Conservation (phyloP, 2,797 vertebrate genomes). For the Iguana delicatissima region DNA sequence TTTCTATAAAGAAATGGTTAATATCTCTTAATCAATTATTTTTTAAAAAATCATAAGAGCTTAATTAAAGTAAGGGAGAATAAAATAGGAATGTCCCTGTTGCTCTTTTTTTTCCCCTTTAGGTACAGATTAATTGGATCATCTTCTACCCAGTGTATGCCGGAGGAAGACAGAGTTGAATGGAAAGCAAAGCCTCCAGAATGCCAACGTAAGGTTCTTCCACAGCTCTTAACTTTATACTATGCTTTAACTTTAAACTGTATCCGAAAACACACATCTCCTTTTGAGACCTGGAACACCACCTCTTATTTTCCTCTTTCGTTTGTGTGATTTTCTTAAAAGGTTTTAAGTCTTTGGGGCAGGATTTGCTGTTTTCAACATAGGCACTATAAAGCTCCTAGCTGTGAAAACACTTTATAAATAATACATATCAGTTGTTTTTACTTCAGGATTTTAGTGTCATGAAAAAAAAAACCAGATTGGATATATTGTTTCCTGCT, state of each 20-base stretch:
- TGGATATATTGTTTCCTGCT: no score
- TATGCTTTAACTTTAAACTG: no score
- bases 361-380: background rate
- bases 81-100: background rate
- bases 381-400: background rate
- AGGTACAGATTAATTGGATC: slow-evolving; percentile 60
- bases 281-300: no score
- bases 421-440: background rate
- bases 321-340: background rate
- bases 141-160: background rate
- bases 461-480: no score
- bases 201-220: slow-evolving; percentile 59
- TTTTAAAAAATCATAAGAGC: slow-evolving; percentile 7
- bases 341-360: background rate
- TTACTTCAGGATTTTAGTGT: no score
- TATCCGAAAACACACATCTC: no score
- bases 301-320: background rate
- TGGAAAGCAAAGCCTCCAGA: slow-evolving; percentile 49
- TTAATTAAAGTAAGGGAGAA: background rate
- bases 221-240: no score
- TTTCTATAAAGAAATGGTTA: background rate
- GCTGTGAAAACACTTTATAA: background rate
- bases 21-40: background rate
- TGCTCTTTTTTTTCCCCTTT: background rate
- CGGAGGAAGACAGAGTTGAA: fast-evolving